Conservation (phyloP, 1,140 invertebrate genomes). For the Pararge aegeria region DNA sequence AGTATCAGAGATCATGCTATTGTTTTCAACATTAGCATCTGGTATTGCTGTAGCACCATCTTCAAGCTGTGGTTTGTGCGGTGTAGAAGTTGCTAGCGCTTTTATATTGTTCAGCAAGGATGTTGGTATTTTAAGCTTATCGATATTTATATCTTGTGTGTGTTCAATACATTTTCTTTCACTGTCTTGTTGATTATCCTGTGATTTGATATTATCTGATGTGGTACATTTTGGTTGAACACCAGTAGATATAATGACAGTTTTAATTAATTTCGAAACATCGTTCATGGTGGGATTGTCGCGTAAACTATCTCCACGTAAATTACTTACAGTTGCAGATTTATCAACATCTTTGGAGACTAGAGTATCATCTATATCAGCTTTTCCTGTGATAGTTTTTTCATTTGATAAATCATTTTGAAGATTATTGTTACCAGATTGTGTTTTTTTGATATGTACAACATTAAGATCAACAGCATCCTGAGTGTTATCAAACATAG, state of each 20-base stretch:
- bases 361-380: constrained; percentile 3
- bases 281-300: constrained; percentile 25
- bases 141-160: not conserved
- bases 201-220: not conserved
- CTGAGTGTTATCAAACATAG: constrained; percentile 58
- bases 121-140: constrained; percentile 1
- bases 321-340: not conserved
- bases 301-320: constrained; percentile 22
- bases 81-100: constrained; percentile 63
- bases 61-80: constrained; percentile 34
- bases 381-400: constrained; percentile 5
- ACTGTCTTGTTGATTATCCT: not conserved
- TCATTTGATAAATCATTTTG: not conserved
- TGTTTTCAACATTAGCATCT: constrained; percentile 1
- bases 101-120: constrained; percentile 25
- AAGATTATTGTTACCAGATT: constrained; percentile 3
- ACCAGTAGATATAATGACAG: constrained; percentile 57
- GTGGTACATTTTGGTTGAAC: constrained; percentile 38
- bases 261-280: constrained; percentile 39
- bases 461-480: constrained; percentile 49
- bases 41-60: not conserved
- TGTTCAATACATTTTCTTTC: not conserved
- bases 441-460: constrained; percentile 27
- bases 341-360: not conserved
- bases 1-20: not conserved